Percentiles rank a stretch among this genome's conserved stretches.
Evolutionary conservation across 2,113 vertebrate species (phyloP).

Genomic region (Mungos mungo): DNA sequence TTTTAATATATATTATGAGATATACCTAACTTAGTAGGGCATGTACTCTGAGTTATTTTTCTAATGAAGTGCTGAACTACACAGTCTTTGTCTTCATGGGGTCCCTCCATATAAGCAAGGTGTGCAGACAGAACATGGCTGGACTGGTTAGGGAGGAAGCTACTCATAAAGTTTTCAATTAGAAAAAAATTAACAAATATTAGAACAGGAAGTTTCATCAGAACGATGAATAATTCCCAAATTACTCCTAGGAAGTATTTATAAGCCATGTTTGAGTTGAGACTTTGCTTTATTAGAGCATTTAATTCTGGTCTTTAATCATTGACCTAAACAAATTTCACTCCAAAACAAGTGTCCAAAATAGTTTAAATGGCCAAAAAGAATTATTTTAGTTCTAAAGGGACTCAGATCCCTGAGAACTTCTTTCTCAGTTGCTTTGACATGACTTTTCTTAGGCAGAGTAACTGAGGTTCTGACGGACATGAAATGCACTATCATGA

Average conservation of each 20-base stretch:
- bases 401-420: background rate
- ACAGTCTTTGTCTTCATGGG: background rate
- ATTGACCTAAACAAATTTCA: slow-evolving; percentile 51
- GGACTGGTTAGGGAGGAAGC: background rate
- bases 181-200: slow-evolving; percentile 19
- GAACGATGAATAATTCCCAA: slow-evolving; percentile 48
- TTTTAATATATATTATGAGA: background rate
- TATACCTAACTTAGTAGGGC: background rate
- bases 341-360: slow-evolving; percentile 43
- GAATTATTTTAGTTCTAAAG: slow-evolving; percentile 44
- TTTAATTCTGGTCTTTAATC: slow-evolving; percentile 46
- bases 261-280: slow-evolving; percentile 45
- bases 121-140: background rate
- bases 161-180: slow-evolving; percentile 7
- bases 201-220: slow-evolving; percentile 36
- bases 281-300: slow-evolving; percentile 32
- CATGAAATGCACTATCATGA: slow-evolving; percentile 28
- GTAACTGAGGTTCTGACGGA: slow-evolving; percentile 50
- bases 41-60: background rate
- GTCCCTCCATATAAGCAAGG: background rate
- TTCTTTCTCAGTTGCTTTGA: slow-evolving; percentile 52
- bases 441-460: slow-evolving; percentile 43
- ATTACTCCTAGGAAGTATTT: slow-evolving; percentile 44
- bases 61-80: background rate
- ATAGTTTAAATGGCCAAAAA: slow-evolving; percentile 49